Conservation (phyloP, 2,797 vertebrate species). For the Sebastes kiyomatsui region DNA sequence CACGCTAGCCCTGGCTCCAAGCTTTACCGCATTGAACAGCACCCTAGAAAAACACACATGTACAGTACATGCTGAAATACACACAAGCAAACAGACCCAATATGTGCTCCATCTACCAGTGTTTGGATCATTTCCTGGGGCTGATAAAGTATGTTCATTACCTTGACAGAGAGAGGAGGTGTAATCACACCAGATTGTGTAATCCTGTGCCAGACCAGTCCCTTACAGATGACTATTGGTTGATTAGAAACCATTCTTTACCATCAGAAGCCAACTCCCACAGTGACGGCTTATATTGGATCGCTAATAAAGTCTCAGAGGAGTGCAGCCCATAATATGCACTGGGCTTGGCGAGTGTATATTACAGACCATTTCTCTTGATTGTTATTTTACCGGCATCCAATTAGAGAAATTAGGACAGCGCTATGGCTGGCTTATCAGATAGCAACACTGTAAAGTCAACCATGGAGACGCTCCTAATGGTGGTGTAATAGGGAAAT, state of each 20-base stretch:
- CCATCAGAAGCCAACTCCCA: slow-evolving; percentile 48
- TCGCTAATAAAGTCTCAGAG: slow-evolving; percentile 68
- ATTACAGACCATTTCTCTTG: slow-evolving; percentile 70
- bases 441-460: slow-evolving; percentile 47
- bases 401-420: slow-evolving; percentile 66
- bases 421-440: slow-evolving; percentile 36
- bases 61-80: not conserved
- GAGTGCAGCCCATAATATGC: slow-evolving; percentile 41
- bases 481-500: slow-evolving; percentile 44
- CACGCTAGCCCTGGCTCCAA: slow-evolving; percentile 23
- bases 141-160: slow-evolving; percentile 60
- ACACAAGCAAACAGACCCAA: not conserved
- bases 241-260: slow-evolving; percentile 67
- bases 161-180: slow-evolving; percentile 34
- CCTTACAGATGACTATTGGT: slow-evolving; percentile 51
- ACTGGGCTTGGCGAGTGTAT: slow-evolving; percentile 30
- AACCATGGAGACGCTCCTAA: slow-evolving; percentile 45
- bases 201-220: slow-evolving; percentile 50
- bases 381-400: slow-evolving; percentile 68
- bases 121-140: slow-evolving; percentile 41
- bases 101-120: not conserved
- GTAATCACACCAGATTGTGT: slow-evolving; percentile 51
- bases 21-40: slow-evolving; percentile 29
- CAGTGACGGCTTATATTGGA: slow-evolving; percentile 55
- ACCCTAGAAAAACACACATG: not conserved